Percentiles rank a stretch among this genome's conserved stretches.
phyloP scores from a whole-genome alignment of 2,888 invertebrate genomes.

The Nudaria mundana region DNA sequence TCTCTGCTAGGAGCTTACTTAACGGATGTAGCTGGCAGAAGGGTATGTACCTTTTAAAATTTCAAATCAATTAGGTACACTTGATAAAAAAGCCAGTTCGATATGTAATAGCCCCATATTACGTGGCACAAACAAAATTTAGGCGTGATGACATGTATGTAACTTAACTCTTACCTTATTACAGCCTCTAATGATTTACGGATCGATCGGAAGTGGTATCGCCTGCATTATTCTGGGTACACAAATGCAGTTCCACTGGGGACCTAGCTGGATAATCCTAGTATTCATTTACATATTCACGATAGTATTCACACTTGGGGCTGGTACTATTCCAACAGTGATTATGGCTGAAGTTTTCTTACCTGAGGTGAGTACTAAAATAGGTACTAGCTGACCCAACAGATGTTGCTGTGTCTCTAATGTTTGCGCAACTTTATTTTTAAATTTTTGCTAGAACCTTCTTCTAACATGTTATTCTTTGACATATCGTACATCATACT shows the following conservation, averaged over 20 bases:
- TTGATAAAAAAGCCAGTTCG: no score
- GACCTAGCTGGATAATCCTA: conserved; percentile 46
- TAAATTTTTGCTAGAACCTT: no score
- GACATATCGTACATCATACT: no score
- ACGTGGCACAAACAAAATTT: no score
- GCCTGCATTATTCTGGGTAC: conserved; percentile 49
- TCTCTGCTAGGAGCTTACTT: conserved; percentile 53
- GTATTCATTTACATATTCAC: conserved; percentile 45
- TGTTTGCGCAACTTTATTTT: no score
- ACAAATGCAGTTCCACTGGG: conserved; percentile 50
- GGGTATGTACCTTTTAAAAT: conserved; percentile 38
- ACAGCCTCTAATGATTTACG: conserved; percentile 27
- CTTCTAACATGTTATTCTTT: no score
- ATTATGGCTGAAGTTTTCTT: conserved; percentile 52
- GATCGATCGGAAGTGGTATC: conserved; percentile 35
- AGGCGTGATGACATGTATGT: no score
- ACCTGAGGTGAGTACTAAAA: conserved; percentile 45
- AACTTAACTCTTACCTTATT: no score
- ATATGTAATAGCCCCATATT: no score
- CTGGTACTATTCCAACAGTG: conserved; percentile 54
- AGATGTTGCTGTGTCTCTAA: no score
- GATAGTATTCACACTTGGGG: conserved; percentile 43
- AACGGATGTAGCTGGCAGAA: conserved; percentile 53
- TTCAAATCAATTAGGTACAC: background rate
- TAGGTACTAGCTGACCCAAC: no score